A percentile compares a stretch with the other conserved stretches of the same genome.
phyloP scores from a whole-genome alignment of 2,797 vertebrate species.

The Falco biarmicus region DNA sequence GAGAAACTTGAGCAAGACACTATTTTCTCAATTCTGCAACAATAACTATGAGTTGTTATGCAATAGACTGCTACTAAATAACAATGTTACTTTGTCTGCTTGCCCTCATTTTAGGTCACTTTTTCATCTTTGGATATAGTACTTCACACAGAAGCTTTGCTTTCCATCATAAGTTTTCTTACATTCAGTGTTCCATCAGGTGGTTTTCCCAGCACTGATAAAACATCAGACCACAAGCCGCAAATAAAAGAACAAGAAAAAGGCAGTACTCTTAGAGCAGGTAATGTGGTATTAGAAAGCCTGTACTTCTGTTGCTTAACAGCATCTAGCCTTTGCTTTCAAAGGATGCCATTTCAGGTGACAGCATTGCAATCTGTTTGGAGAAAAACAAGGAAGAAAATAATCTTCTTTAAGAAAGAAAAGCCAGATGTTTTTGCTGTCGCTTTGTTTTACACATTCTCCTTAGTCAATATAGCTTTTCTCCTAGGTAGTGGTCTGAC shows the following conservation, averaged over 20 bases:
- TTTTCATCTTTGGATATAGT: constrained; percentile 90
- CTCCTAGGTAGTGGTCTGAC: not conserved
- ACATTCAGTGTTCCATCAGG: constrained; percentile 78
- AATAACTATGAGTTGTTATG: not conserved
- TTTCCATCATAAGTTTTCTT: constrained; percentile 90
- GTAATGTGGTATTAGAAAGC: constrained; percentile 60
- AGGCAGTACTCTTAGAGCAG: constrained; percentile 73
- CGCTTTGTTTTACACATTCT: not conserved
- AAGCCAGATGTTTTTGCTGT: not conserved
- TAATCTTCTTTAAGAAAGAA: not conserved
- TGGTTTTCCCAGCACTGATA: constrained; percentile 66
- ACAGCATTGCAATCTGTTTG: not conserved
- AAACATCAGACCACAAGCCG: constrained; percentile 64
- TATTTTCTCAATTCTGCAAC: not conserved
- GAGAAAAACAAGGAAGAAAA: not conserved
- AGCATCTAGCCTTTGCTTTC: not conserved
- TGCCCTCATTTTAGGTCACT: constrained; percentile 79
- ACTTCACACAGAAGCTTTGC: constrained; percentile 92
- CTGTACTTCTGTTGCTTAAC: not conserved
- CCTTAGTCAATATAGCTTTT: not conserved
- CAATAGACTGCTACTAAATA: not conserved
- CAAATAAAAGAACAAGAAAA: constrained; percentile 73
- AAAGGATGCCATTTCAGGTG: not conserved
- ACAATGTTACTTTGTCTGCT: not conserved
- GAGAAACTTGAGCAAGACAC: not conserved